A percentile compares a stretch with the other conserved stretches of the same genome.
Conservation (phyloP, 2,888 invertebrate species). For the Prionchulus punctatus region DNA sequence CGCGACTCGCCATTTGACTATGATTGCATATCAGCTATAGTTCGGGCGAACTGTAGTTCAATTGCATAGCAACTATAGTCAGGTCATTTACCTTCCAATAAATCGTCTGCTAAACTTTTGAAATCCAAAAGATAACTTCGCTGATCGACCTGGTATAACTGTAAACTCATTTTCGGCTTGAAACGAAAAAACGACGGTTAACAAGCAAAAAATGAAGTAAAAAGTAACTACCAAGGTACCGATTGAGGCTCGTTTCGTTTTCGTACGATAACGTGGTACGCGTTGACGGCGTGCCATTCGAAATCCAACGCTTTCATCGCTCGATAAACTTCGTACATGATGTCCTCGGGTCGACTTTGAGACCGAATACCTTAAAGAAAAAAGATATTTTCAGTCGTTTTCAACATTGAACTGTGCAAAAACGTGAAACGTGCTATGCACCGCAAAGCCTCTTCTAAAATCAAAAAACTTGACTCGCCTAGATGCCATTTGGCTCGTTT, state of each 20-base stretch:
- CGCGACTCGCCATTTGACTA: conserved; percentile 24
- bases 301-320: conserved; percentile 97
- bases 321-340: conserved; percentile 97
- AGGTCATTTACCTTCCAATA: too few relatives aligned
- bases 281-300: conserved; percentile 97
- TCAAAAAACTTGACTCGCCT: conserved; percentile 48
- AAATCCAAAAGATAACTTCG: conserved; percentile 94
- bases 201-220: too few relatives aligned
- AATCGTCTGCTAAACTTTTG: conserved; percentile 55
- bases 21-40: too few relatives aligned
- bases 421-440: too few relatives aligned
- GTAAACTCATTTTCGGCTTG: conserved; percentile 75
- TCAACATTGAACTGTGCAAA: too few relatives aligned
- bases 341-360: conserved; percentile 96
- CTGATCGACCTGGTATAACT: conserved; percentile 95
- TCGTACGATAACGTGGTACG: conserved; percentile 85
- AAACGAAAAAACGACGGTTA: too few relatives aligned
- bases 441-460: too few relatives aligned
- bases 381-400: too few relatives aligned
- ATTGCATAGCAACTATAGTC: too few relatives aligned
- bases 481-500: conserved; percentile 97
- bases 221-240: too few relatives aligned
- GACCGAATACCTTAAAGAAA: conserved; percentile 66
- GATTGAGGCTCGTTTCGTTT: conserved; percentile 61
- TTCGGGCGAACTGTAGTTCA: too few relatives aligned